Base-by-base conservation (phyloP, 2,113 vertebrate genomes). In the Syngnathoides biaculeatus region DNA sequence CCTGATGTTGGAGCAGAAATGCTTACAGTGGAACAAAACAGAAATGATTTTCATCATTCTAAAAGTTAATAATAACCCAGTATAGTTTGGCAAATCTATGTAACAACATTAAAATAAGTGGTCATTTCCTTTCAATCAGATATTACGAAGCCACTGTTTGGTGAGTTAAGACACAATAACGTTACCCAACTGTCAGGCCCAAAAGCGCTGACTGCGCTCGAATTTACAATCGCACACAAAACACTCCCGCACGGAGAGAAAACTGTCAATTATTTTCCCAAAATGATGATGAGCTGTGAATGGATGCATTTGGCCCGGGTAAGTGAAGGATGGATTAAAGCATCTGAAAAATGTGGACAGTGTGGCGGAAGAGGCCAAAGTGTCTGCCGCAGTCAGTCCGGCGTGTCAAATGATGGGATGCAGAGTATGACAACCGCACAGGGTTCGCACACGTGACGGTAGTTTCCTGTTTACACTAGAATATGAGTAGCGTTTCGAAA, bases 61-160 rank as follows among this genome's bases (percentile, higher is more conserved):
- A 27, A 55, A 55, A 26, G 52, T n/a, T 8, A 55, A 55, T 55
- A 55, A 26, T 26, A 42, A 22, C 50, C n/a, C 24, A 26, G 13
- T 13, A 64, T 58, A 63, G 63, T 27, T 50, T 26, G 71, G 58
- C 4, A 15, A 60, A 60, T 35, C 48, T 66, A 55, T 64, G 68
- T 30, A 47, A 4, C 60, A 35, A 76, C 74, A 48, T 13, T 52
- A 47, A 35, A 68, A 69, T 69, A 42, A 58, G 38, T 63, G 74
- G 83, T 84, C 86, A 90, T 90, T 91, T 84, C 74, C 77, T 69
- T 72, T 79, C 57, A 73, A 84, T 89, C 84, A 85, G 87, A 90
- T 89, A 87, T 60, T 65, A 70, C 14, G 20, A 38, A 64, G 71
- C 78, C 64, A 63, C 77, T 85, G 83, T 84, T 45, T 78, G 81